phyloP scores from a whole-genome alignment of 2,113 vertebrate species.

The Cisticola juncidis region DNA sequence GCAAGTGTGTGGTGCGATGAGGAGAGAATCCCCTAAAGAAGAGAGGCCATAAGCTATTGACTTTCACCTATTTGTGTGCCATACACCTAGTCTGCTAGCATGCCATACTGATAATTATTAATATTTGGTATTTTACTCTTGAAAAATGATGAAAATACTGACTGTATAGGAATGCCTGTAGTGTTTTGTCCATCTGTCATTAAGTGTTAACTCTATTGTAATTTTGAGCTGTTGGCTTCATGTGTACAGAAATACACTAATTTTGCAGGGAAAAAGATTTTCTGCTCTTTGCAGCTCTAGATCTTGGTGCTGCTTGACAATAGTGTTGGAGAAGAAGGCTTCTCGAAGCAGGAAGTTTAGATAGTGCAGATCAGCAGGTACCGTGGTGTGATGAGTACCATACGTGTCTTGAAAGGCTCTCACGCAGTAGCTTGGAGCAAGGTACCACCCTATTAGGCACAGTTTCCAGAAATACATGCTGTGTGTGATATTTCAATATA shows the following conservation, averaged over 20 bases:
- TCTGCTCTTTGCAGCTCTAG: not conserved
- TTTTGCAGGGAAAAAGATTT: not conserved
- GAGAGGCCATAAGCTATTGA: not conserved
- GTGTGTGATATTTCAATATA: not conserved
- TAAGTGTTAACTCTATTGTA: not conserved
- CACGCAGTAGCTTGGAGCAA: not conserved
- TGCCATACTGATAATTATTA: not conserved
- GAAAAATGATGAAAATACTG: not conserved
- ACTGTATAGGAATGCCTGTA: not conserved
- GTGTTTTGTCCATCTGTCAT: rapidly evolving
- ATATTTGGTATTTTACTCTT: not conserved
- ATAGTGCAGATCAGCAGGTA: not conserved
- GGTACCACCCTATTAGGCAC: not conserved
- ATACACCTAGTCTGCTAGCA: not conserved
- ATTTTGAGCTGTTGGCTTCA: not conserved
- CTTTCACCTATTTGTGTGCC: not conserved
- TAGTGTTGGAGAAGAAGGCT: not conserved
- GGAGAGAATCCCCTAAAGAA: not conserved
- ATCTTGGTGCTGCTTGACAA: not conserved
- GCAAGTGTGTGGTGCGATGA: not conserved
- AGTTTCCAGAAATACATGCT: not conserved
- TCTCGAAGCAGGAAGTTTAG: not conserved
- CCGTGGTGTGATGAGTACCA: not conserved
- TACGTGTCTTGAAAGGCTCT: not conserved
- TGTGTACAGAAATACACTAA: not conserved